Evolutionary conservation across 2,888 invertebrate species (phyloP), one percentile per base, ranked within the genome.

Genomic region (Eupithecia insigniata): DNA sequence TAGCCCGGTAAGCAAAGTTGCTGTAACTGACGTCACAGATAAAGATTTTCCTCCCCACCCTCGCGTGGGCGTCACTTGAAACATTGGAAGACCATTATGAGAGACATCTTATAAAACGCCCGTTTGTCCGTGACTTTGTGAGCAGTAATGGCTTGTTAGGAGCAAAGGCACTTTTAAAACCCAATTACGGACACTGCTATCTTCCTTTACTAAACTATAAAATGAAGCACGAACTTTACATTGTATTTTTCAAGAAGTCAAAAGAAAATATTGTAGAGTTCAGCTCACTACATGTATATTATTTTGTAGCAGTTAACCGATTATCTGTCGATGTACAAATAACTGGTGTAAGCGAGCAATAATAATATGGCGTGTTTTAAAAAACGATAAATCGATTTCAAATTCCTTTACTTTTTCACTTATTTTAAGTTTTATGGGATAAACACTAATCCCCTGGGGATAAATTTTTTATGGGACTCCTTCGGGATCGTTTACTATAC

Each of bases 61-160:
- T 26, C 14, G 55, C 14, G 26, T 55, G 74, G 75, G 60, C 60
- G 60, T 60, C 18, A 55, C 58, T 60, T 60, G 58, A 18, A 60
- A 60, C 60, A 60, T 60, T 60, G 60, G 18, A 60, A 60, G 60
- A 30, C 28, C 60, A 60, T 60, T 60, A 60, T 14, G 36, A 78
- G 67, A 65, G 75, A 77, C 75, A 55, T 78, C 76, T 79, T 76
- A 79, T 78, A 81, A 82, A 81, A 78, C 67, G 72, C 74, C 75
- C 75, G 73, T 75, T 77, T 78, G 76, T 69, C 66, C 73, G 73
- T 77, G 76, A 82, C 79, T 81, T 81, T 79, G 78, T 72, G 58
- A 74, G 70, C 71, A 64, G 70, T 82, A 83, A 82, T 83, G 77
- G 80, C 72, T 79, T 81, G 78, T 81, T 80, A 77, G 78, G 79